These are phyloP conservation scores for Oligia strigilis DNA, from an alignment of 2,888 invertebrate genomes.

Conservation along the genomic window DNA sequence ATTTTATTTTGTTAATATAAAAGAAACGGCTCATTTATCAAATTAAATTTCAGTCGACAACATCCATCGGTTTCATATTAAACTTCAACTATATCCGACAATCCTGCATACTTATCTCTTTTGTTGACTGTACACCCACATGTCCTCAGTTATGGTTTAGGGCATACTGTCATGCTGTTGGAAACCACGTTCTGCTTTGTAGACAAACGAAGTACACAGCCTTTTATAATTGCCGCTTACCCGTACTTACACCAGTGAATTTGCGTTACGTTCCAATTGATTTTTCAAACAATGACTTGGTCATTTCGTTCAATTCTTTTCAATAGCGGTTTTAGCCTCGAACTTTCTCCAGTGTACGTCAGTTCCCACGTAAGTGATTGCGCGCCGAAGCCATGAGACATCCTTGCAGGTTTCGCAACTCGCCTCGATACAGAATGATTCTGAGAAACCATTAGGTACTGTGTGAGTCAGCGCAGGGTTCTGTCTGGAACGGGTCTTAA, in stretches of 20 bases:
- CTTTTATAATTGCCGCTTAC: neutral
- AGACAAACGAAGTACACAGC: neutral
- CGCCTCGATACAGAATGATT: slow-evolving; percentile 76
- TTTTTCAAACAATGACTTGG: slow-evolving; percentile 33
- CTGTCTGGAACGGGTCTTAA: slow-evolving; percentile 81
- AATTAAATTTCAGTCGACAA: too few relatives aligned
- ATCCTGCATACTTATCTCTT: too few relatives aligned
- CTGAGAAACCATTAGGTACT: slow-evolving; percentile 80
- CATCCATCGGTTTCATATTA: too few relatives aligned
- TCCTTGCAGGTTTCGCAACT: slow-evolving; percentile 81
- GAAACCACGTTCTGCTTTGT: neutral
- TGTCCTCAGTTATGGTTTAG: too few relatives aligned
- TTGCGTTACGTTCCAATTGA: slow-evolving; percentile 21
- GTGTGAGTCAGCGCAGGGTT: slow-evolving; percentile 78
- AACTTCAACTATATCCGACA: too few relatives aligned
- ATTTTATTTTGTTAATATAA: too few relatives aligned
- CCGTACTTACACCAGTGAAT: neutral
- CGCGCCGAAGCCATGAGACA: slow-evolving; percentile 73
- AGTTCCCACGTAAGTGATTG: slow-evolving; percentile 70
- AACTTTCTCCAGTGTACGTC: slow-evolving; percentile 68
- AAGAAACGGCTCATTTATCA: too few relatives aligned
- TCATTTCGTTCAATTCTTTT: slow-evolving; percentile 40
- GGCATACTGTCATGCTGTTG: neutral
- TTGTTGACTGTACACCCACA: too few relatives aligned
- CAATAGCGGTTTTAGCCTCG: slow-evolving; percentile 47